Conservation (phyloP, 2,113 vertebrate species). For the Podocnemis expansa region DNA sequence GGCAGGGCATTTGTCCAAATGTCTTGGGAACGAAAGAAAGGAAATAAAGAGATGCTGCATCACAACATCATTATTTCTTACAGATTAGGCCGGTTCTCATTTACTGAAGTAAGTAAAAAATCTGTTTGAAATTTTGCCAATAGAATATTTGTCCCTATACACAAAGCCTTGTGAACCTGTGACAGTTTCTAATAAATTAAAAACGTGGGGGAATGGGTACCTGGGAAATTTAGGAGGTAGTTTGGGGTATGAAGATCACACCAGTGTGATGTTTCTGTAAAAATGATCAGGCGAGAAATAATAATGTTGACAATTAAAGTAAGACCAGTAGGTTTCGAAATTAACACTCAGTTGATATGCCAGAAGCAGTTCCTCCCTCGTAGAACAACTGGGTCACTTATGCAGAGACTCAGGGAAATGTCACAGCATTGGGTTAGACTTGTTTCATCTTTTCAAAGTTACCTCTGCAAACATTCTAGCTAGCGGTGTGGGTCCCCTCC, state of each 20-base stretch:
- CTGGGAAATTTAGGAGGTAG: not conserved
- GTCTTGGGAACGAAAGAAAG: not conserved
- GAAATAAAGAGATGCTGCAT: constrained; percentile 8
- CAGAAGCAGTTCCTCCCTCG: not conserved
- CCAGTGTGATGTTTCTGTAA: not conserved
- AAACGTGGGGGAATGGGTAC: not conserved
- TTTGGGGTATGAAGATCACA: not conserved
- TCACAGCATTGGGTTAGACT: not conserved
- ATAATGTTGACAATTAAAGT: not conserved
- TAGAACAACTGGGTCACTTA: not conserved
- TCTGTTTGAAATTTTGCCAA: not conserved
- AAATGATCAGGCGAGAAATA: not conserved
- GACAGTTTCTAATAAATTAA: not conserved
- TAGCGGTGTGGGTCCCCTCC: not conserved
- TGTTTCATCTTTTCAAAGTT: not conserved
- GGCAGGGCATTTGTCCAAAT: constrained; percentile 45
- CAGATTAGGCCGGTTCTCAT: not conserved
- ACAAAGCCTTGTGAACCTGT: not conserved
- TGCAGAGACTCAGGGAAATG: accelerated
- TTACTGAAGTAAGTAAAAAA: not conserved
- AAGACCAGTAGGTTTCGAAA: not conserved
- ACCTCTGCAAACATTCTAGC: not conserved
- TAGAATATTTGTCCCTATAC: not conserved
- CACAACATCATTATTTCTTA: constrained; percentile 33
- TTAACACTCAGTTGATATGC: not conserved